Base-by-base conservation (phyloP, 2,888 invertebrate species). In the Heliconius cydno region DNA sequence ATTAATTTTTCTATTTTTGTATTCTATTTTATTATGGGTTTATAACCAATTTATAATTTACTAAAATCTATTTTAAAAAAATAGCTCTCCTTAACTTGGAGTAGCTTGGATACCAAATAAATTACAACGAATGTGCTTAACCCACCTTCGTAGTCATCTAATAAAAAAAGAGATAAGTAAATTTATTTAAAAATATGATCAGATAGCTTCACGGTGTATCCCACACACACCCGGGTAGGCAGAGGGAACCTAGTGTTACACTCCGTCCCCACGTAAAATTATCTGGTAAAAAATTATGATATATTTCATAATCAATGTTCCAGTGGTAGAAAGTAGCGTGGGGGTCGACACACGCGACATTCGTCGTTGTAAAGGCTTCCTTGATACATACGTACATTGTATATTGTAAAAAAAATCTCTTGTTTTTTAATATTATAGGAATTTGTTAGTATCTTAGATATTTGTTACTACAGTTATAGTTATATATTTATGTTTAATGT, bases 221-320 rank as follows among this genome's bases (percentile, higher is more conserved):
- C 30, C 30, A 5, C 7, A 34, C 6, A 7, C 34, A 34, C 7
- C 34, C 7, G 7, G 34, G 34, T 34, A 7, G 34, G 34, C 34
- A 34, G 34, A 34, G 34, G 34, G 34, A 34, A 34, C 34, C 34
- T 34, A 7, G 34, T 34, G 34, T 6, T 30, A 34, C 7, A 7
- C 34, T 34, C 34, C 34, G 34, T 34, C 34, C 34, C 34, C 34
- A 34, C 7, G 0, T 34, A 34, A 34, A 34, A 34, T 30, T 30
- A 30, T 34, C 34, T 34, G 34, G 7, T 34, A 34, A 34, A 34
- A 34, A 66, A 73, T 79, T 60, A 70, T 15, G n/a, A 30, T 75
- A 67, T 77, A 79, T 81, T 79, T 75, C 77, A 79, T 81, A 81
- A 81, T 46, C 22, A 70, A 81, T 72, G 79, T 60, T 77, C 75